Conservation (phyloP, 2,888 invertebrate species). For the Drosophila eohydei region DNA sequence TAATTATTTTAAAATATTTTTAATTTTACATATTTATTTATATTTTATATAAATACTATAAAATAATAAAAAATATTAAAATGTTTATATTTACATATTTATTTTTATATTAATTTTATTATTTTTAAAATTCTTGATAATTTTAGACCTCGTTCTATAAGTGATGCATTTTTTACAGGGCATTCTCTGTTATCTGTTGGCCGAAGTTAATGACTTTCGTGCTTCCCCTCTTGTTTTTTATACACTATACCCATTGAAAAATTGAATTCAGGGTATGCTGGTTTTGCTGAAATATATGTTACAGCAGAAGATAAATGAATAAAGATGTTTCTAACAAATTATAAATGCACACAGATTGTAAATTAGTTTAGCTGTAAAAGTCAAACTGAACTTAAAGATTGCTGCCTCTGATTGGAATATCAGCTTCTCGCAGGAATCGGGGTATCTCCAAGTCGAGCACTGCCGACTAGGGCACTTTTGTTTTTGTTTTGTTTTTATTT, state of each 20-base stretch:
- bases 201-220: conserved; percentile 6
- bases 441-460: not conserved
- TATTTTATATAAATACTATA: too few relatives aligned
- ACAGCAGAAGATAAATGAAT: too few relatives aligned
- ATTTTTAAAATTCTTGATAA: not conserved
- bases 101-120: not conserved
- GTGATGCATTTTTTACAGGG: conserved; percentile 4
- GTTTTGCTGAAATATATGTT: not conserved
- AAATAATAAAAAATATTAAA: too few relatives aligned
- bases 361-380: too few relatives aligned
- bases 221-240: conserved; percentile 17
- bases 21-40: too few relatives aligned
- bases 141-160: too few relatives aligned
- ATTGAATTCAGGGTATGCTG: not conserved
- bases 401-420: not conserved
- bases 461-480: conserved; percentile 11
- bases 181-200: conserved; percentile 1
- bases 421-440: not conserved
- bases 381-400: too few relatives aligned
- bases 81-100: not conserved
- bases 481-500: conserved; percentile 23
- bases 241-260: not conserved
- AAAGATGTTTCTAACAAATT: too few relatives aligned
- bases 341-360: too few relatives aligned
- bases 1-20: too few relatives aligned